phyloP scores from a whole-genome alignment of 2,797 vertebrate species.

The Sebastolobus alascanus region DNA sequence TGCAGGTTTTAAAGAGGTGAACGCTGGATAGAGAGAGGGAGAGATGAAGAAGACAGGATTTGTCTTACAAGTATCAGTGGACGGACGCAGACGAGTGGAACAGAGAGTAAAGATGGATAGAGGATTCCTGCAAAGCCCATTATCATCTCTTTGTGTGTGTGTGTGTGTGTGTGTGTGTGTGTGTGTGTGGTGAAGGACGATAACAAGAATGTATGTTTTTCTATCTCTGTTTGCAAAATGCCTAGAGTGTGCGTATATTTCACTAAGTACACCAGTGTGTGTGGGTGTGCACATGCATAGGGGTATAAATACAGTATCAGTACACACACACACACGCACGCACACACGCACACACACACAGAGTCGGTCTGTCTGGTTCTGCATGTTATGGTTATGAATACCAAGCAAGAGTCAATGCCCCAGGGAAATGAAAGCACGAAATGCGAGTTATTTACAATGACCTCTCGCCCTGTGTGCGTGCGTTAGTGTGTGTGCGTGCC shows the following conservation, averaged over 20 bases:
- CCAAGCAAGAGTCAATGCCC: slow-evolving; percentile 72
- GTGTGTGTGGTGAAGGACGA: slow-evolving; percentile 18
- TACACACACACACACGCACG: slow-evolving; percentile 26
- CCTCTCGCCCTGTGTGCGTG: slow-evolving; percentile 67
- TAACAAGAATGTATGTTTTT: slow-evolving; percentile 67
- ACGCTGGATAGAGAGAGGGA: slow-evolving; percentile 19
- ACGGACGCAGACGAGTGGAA: slow-evolving; percentile 58
- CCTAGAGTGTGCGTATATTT: slow-evolving; percentile 64
- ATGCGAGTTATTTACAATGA: slow-evolving; percentile 79
- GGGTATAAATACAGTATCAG: slow-evolving; percentile 60
- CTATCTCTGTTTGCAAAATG: slow-evolving; percentile 61
- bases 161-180: slow-evolving; percentile 19
- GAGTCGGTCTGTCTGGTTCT: slow-evolving; percentile 57
- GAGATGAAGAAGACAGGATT: slow-evolving; percentile 65
- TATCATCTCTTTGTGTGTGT: slow-evolving; percentile 54
- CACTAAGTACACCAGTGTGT: slow-evolving; percentile 42
- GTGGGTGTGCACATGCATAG: slow-evolving; percentile 33
- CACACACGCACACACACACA: slow-evolving; percentile 19
- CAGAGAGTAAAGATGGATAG: slow-evolving; percentile 66
- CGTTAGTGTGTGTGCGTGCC: slow-evolving; percentile 44
- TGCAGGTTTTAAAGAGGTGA: slow-evolving; percentile 57
- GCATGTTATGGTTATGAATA: slow-evolving; percentile 80
- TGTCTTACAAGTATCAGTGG: slow-evolving; percentile 72
- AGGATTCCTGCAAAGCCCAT: slow-evolving; percentile 65
- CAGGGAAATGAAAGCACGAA: slow-evolving; percentile 76